Base-by-base conservation (phyloP, 2,888 invertebrate species). In the Liposcelis brunnea region DNA sequence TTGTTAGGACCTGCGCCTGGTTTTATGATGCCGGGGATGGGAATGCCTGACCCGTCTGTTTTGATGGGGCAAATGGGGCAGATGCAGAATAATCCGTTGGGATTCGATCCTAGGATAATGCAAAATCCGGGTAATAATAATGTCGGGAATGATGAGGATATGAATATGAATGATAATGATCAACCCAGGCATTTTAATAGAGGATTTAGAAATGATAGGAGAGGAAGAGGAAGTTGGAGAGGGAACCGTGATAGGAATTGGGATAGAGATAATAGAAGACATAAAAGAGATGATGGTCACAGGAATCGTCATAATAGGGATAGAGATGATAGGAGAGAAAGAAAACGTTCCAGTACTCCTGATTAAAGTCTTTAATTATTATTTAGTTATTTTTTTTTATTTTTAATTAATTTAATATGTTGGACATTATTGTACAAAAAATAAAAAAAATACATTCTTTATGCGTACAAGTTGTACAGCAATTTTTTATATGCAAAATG, bases 291-390 rank as follows among this genome's bases (percentile, higher is more conserved):
- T 14, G 40, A 40, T 19, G 10, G 16, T 10, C 16, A 16, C 15
- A 3, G 19, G 7, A 21, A 19, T 18, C 3, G 16, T 5, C 15
- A 21, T 6, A 14, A 40, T 40, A 14, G 40, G 6, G 40, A 40
- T 19, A 40, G 21, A 19, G 40, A 40, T 18, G 40, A 40, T 40
- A 40, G 40, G 11, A 40, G 19, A 19, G 40, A 40, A 18, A 40
- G 40, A 21, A 35, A 35, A 15, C 15, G 40, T 6, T 40, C 40
- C 19, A 26, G 26, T 26, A 26, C 26, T 26, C 26, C 26, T 26
- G 26, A 26, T 26, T 26, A 26, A 26, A 26, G 26, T 26, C 8
- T 26, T 26, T 26, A 26, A 26, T 26, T 26, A 6, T 26, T 26
- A 26, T 26, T 4, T 26, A 26, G 26, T 26, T 26, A 6, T 26